Base-by-base conservation (phyloP, 2,113 vertebrate genomes). In the Puffinus mauretanicus region DNA sequence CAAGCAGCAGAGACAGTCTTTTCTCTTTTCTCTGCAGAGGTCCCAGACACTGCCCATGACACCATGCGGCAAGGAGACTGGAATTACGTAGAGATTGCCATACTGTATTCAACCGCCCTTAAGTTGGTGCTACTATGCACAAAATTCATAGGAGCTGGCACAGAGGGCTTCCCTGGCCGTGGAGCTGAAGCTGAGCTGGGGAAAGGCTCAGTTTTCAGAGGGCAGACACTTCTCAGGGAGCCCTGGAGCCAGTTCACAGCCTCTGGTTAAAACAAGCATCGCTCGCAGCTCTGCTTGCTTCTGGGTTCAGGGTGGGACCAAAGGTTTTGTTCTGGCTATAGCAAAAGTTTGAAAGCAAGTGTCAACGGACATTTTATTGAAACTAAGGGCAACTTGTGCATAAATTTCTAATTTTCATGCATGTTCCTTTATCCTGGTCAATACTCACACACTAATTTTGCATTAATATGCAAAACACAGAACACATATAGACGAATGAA, bases 81-180 rank as follows among this genome's bases (percentile, higher is more conserved):
- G 62, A 16, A 13, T 54, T 12, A 3, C 3, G 1, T 4, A 19
- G 34, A 34, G 38, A 9, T 20, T 30, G 16, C 49, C 38, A 5
- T 24, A 6, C 27, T 9, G 5, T 34, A 13, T 24, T 46, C 27
- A 36, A 6, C 19, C 6, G 7, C 3, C 1, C 15, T 29, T 30
- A 20, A 8, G 16, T 4, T 25, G 27, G 20, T 26, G 13, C 11
- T n/a, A 18, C 25, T 62, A 10, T 1, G 11, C 8, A 17, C 5
- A 21, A 26, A 30, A 42, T n/a, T 24, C 47, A 34, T 6, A 29
- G 38, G 27, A 46, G 34, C 22, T 2, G 7, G 14, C n/a, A 8
- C 46, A 10, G 60, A 64, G 32, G 57, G 9, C 18, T 30, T 15
- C 16, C 40, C 49, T 30, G 61, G 51, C 22, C 1, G 1, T 13